phyloP scores from a whole-genome alignment of 1,140 invertebrate genomes.

The Atta texana region DNA sequence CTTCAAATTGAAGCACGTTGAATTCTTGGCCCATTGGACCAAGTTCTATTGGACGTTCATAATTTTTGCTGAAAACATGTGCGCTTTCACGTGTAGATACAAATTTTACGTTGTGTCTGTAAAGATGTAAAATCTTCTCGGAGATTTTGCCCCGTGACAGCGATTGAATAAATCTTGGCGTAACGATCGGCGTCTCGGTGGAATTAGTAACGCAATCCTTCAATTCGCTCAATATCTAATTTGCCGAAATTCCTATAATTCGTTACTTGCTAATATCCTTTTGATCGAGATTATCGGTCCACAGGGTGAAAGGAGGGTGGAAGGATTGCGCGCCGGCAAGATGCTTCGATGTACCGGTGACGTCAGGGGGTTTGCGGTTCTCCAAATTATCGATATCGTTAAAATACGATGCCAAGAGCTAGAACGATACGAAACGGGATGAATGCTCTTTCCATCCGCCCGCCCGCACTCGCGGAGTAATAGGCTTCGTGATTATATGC shows the following conservation, averaged over 20 bases:
- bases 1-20: not conserved
- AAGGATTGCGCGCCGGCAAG: conserved; percentile 67
- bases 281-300: conserved; percentile 69
- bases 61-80: not conserved
- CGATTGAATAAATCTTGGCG: conserved; percentile 64
- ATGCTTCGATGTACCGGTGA: conserved; percentile 75
- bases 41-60: not conserved
- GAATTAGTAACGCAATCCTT: conserved; percentile 78
- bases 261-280: conserved; percentile 73
- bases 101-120: not conserved
- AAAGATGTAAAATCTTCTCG: not conserved
- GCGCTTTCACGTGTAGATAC: not conserved
- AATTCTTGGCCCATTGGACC: too few species aligned
- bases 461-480: conserved; percentile 74
- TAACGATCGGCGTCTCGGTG: conserved; percentile 52
- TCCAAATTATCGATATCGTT: conserved; percentile 82
- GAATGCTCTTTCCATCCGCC: conserved; percentile 58
- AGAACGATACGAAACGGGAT: conserved; percentile 26
- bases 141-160: conserved; percentile 9
- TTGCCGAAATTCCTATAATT: conserved; percentile 78
- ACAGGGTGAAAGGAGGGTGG: conserved; percentile 24
- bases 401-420: conserved; percentile 71
- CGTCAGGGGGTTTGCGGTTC: conserved; percentile 80
- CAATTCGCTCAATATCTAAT: conserved; percentile 73
- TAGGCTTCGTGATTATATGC: conserved; percentile 81